Base-by-base conservation (phyloP, 2,797 vertebrate species). In the Cynopterus sphinx region DNA sequence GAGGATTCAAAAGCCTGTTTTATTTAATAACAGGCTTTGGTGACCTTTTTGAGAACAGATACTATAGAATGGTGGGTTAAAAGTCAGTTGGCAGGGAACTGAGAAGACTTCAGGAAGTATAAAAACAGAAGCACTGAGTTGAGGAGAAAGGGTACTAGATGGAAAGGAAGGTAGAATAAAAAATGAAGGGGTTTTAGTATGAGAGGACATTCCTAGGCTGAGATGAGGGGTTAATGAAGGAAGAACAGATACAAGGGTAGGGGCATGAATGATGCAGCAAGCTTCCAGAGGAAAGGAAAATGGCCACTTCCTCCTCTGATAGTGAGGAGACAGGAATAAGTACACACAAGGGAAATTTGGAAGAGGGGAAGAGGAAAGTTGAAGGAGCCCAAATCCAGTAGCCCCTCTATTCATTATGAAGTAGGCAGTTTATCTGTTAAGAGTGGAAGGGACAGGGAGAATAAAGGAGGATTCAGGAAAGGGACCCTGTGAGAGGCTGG, bases 11-110 rank as follows among this genome's bases (percentile, higher is more conserved):
- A 82, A 74, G 9, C 16, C 22, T 55, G 31, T 78, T 55, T 28
- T 7, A 77, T 68, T 33, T 13, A 67, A 77, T 31, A 87, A 87
- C 51, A 96, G 39, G 46, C 3, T 77, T 31, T 33, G 71, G 74
- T 55, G 26, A 74, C 26, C 26, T 73, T 92, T 87, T 4, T 53
- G 55, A 39, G 61, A 55, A 61, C 57, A 73, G n/a, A 49, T 6
- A 26, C 49, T n/a, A 2, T 11, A 17, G 55, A 41, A 9, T 0
- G 3, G 33, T 11, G 19, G 17, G 10, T 49, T 68, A 55, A 85
- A 63, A 84, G 39, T 68, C 17, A 59, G 57, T 31, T 2, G 49
- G 73, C 61, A 82, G 68, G 4, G 21, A 83, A 84, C 57, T 17
- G 41, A 73, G 51, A 46, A 61, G 57, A 65, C 7, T 2, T 22